Percentiles rank a stretch among this genome's conserved stretches.
Conservation (phyloP, 2,888 invertebrate genomes). For the Thereva nobilitata region DNA sequence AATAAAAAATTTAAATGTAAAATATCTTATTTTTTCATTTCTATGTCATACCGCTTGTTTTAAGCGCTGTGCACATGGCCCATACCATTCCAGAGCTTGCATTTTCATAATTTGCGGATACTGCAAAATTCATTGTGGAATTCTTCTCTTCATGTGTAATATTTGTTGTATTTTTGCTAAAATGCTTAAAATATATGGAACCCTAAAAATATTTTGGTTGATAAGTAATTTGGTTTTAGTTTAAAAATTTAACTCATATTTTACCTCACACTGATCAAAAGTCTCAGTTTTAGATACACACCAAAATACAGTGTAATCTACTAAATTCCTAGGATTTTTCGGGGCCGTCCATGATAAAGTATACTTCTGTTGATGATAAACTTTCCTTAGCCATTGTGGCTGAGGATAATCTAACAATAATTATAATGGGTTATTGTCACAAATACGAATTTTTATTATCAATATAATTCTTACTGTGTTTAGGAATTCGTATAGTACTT, state of each 20-base stretch:
- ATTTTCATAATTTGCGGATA: constrained; percentile 72
- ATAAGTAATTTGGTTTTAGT: constrained; percentile 24
- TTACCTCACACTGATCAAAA: constrained; percentile 64
- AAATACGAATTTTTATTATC: background rate
- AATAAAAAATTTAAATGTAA: background rate
- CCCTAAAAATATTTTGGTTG: constrained; percentile 57
- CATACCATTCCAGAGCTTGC: constrained; percentile 84
- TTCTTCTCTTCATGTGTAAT: constrained; percentile 59
- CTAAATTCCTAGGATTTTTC: constrained; percentile 52
- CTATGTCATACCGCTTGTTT: constrained; percentile 41
- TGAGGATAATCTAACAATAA: constrained; percentile 45
- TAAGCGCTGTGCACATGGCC: constrained; percentile 67
- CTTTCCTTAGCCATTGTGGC: constrained; percentile 71
- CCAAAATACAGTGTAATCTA: constrained; percentile 83
- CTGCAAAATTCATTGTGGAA: constrained; percentile 71
- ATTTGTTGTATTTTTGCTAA: constrained; percentile 52
- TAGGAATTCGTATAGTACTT: constrained; percentile 66
- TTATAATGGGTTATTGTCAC: background rate
- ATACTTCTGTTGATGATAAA: constrained; percentile 72
- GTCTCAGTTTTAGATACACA: constrained; percentile 65
- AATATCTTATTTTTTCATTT: background rate
- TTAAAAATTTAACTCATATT: constrained; percentile 4
- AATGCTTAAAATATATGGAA: constrained; percentile 64
- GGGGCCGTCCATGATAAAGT: constrained; percentile 76
- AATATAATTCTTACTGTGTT: background rate